Base-by-base conservation (phyloP, 2,113 vertebrate species). In the Eulacestoma nigropectus region DNA sequence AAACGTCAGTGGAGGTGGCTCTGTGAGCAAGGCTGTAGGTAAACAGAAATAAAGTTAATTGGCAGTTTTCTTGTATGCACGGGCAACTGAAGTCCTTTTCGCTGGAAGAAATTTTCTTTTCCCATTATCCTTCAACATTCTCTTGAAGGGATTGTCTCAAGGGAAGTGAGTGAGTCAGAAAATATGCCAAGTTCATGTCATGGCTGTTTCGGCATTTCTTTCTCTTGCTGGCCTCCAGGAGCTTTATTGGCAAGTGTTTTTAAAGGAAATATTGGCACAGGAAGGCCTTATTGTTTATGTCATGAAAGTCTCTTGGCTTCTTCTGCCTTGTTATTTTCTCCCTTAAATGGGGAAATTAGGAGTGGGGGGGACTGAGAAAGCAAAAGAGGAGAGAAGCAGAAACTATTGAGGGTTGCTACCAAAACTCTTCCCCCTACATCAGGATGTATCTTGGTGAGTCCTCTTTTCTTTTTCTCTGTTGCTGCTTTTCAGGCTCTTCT, bases 161-260 rank as follows among this genome's bases (percentile, higher is more conserved):
- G 92, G 95, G 96, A 97, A 96, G 89, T 91, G 96, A 95, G 91
- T 84, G 95, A 95, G 96, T 95, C 96, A 95, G 93, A 95, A 95
- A 96, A 96, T 95, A 94, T 92, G 96, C 96, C 96, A 97, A 97
- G 95, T 97, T 96, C 95, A 96, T 97, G 96, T 97, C 96, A 97
- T 77, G 94, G 96, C 93, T 97, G 84, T 94, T 94, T 94, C 69
- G 69, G 94, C 84, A 3, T 97, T 96, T 95, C 91, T 95, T 94
- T 96, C 96, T 97, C 88, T 96, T 56, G 62, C 77, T 92, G 88
- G 93, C 93, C 90, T 96, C 81, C 93, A 95, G 93, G 96, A 96
- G 92, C 72, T 95, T 95, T 96, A 87, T 95, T 96, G 92, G 90
- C 95, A 96, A 96, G 86, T 96, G 88, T 90, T 97, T 96, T 95